Evolutionary conservation across 2,113 vertebrate species (phyloP), one percentile per base, ranked within the genome.

Genomic region (Rhombomys opimus): DNA sequence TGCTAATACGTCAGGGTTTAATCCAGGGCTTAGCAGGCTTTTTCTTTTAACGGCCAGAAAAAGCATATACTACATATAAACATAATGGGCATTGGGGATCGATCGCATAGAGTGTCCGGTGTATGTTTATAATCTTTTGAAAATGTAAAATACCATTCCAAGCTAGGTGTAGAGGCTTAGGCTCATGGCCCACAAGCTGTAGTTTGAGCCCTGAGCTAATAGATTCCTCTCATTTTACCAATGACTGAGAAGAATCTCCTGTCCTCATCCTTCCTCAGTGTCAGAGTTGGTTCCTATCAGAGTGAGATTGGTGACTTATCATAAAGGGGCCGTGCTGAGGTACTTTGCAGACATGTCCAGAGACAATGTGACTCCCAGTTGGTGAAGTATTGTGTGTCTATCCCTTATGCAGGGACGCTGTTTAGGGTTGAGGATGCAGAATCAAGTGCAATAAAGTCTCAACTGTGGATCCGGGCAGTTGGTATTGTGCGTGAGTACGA

Each of bases 21-120:
- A 94, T 67, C 57, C 32, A 92, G 88, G 25, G 52, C 15, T 87
- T n/a, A 78, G 72, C 46, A n/a, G 90, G 38, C 41, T 87, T 72
- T 95, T 95, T 87, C 92, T 95, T 22, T 70, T 81, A 92, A 84
- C 76, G 14, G 13, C 52, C 54, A 68, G 75, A 95, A 81, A 73
- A 46, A 46, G 46, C 46, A 46, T 46, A 46, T 46, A 46, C 46
- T 46, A 46, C 46, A 46, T 46, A 32, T 84, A 87, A 80, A 77
- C 86, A 75, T 35, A 85, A 52, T 92, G 20, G n/a, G 27, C 61
- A 72, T 89, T 91, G 63, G n/a, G 22, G 32, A 20, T 13, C 50
- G 32, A 20, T 13, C 50, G 32, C 12, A n/a, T 57, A 73, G 14
- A 15, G 35, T 94, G 22, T 94, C 59, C 41, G 90, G 38, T 35